A percentile compares a stretch with the other conserved stretches of the same genome.
phyloP scores from a whole-genome alignment of 2,113 vertebrate species.

The Petaurus breviceps region DNA sequence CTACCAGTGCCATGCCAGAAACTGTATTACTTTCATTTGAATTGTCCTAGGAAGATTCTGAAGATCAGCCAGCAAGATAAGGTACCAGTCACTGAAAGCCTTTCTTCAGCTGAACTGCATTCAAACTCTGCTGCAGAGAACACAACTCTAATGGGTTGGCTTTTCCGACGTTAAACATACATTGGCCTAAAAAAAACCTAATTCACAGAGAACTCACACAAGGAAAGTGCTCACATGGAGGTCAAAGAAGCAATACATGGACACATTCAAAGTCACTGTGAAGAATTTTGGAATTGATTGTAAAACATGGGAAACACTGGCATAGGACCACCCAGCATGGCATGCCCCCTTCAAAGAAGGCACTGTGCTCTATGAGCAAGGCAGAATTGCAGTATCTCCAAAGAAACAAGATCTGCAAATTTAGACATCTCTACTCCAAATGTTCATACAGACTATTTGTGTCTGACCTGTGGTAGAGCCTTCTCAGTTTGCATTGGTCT shows the following conservation, averaged over 20 bases:
- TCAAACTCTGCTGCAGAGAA: not conserved
- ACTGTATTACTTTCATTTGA: not conserved
- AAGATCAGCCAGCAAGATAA: not conserved
- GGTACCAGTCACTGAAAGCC: not conserved
- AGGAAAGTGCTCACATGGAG: not conserved
- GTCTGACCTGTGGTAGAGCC: no score
- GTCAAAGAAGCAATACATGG: not conserved
- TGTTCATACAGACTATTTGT: no score
- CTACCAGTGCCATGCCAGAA: not conserved
- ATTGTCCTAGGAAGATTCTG: not conserved
- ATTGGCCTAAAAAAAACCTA: not conserved
- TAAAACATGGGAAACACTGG: not conserved
- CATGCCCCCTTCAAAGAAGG: not conserved
- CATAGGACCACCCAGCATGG: not conserved
- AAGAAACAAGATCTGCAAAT: no score
- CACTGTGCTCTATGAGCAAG: no score
- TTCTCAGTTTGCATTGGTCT: no score
- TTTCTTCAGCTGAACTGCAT: not conserved
- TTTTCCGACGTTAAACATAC: not conserved
- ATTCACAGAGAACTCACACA: not conserved
- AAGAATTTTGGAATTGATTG: not conserved
- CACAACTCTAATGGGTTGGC: not conserved
- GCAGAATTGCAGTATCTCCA: not conserved
- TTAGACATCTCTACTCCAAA: no score
- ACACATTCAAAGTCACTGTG: not conserved